phyloP scores from a whole-genome alignment of 2,888 invertebrate genomes.

The Drosophila gaucha region DNA sequence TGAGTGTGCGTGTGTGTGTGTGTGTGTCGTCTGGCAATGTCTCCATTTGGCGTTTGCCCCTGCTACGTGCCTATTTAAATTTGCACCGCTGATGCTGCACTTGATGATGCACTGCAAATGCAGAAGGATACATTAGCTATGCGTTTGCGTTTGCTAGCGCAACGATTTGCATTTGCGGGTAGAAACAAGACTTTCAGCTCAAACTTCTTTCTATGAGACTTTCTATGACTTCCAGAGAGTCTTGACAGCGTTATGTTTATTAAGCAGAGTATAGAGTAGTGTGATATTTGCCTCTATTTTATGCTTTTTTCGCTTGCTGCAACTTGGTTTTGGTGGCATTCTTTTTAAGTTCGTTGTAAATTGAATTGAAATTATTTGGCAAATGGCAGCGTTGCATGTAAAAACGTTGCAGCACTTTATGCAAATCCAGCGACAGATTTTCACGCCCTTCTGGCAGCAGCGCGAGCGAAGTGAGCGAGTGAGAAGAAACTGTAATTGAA shows the following conservation, averaged over 20 bases:
- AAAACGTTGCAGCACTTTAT: slow-evolving; percentile 51
- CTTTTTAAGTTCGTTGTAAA: slow-evolving; percentile 44
- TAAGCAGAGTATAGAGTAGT: slow-evolving; percentile 12
- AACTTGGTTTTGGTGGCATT: slow-evolving; percentile 12
- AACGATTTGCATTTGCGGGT: too few relatives aligned
- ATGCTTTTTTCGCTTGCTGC: too few relatives aligned
- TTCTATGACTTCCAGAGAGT: too few relatives aligned
- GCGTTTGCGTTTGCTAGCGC: too few relatives aligned
- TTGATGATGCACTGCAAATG: slow-evolving; percentile 1
- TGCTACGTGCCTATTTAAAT: slow-evolving; percentile 25
- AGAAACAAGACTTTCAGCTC: too few relatives aligned
- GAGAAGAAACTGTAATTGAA: slow-evolving; percentile 29
- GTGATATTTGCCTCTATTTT: background rate
- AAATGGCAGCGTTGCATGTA: slow-evolving; percentile 37
- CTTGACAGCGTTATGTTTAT: too few relatives aligned
- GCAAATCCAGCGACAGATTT: slow-evolving; percentile 63
- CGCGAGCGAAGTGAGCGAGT: background rate
- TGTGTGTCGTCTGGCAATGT: slow-evolving; percentile 33
- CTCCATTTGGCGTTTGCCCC: slow-evolving; percentile 35
- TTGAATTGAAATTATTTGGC: slow-evolving; percentile 67
- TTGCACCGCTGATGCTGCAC: slow-evolving; percentile 28
- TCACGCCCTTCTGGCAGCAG: slow-evolving; percentile 5
- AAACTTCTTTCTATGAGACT: too few relatives aligned
- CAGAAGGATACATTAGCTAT: slow-evolving; percentile 8
- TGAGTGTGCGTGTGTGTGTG: slow-evolving; percentile 1